Percentiles rank a stretch among this genome's conserved stretches.
phyloP scores from a whole-genome alignment of 1,140 invertebrate species.

The Pseudomyrmex flavicornis region DNA sequence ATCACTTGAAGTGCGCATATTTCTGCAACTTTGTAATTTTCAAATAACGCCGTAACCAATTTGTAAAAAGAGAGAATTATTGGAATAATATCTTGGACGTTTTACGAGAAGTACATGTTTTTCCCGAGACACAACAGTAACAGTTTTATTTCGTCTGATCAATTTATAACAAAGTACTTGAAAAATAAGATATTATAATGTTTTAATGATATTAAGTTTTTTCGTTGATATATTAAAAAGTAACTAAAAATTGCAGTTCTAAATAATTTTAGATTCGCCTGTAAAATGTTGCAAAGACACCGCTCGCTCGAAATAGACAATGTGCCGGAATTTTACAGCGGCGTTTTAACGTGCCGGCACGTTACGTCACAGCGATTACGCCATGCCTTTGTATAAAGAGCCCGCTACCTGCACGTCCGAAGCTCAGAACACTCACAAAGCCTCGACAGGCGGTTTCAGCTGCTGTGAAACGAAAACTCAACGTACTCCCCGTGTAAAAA shows the following conservation, averaged over 20 bases:
- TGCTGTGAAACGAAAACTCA: background rate
- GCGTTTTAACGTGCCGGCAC: constrained; percentile 59
- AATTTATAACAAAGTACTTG: too few species aligned
- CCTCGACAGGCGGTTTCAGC: constrained; percentile 20
- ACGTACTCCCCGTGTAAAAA: background rate
- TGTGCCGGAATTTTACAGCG: constrained; percentile 75
- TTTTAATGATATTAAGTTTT: background rate
- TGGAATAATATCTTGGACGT: background rate
- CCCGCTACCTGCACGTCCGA: constrained; percentile 56
- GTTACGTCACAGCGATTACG: constrained; percentile 75
- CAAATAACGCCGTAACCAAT: background rate
- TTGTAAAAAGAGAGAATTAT: constrained; percentile 6
- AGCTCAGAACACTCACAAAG: constrained; percentile 70
- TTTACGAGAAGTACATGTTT: background rate
- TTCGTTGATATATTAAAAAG: background rate
- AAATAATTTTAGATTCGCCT: background rate
- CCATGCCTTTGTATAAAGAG: constrained; percentile 78
- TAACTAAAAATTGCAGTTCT: too few species aligned
- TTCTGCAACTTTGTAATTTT: background rate
- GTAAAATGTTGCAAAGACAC: constrained; percentile 40
- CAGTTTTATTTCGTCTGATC: too few species aligned
- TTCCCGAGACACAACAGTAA: background rate
- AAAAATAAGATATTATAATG: background rate
- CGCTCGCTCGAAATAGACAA: constrained; percentile 80
- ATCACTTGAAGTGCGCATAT: constrained; percentile 14